Base-by-base conservation (phyloP, 2,113 vertebrate genomes). In the Stegastes partitus region DNA sequence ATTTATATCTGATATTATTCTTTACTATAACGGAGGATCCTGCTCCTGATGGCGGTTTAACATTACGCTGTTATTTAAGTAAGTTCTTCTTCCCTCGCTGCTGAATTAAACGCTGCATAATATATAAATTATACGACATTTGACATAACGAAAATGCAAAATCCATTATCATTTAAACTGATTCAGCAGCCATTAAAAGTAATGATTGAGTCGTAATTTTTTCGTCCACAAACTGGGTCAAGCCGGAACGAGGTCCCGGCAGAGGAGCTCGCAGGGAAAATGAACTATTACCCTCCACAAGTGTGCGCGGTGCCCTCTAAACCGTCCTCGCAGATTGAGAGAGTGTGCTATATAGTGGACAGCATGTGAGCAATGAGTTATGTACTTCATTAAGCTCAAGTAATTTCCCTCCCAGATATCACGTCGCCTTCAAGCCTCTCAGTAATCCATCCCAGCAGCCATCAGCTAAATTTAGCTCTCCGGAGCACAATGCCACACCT, bases 331-430 rank as follows among this genome's bases (percentile, higher is more conserved):
- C 67, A 86, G 83, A 89, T 69, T 87, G 77, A 80, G 74, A 81
- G 74, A 57, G 68, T 79, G 76, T 49, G 71, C 82, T 68, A 69
- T 79, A 76, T 59, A 83, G 81, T 81, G 65, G 64, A 84, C 80
- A 89, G 82, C 81, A 79, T 87, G 85, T 81, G 87, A 82, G 85
- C 89, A 83, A 71, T 93, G 90, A 92, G 85, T 92, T 90, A 93
- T 91, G 87, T 91, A 89, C 88, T 92, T 91, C 88, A 93, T 93
- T 93, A 93, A 89, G 90, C 87, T 84, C 62, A 81, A 88, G 90
- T 90, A 77, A 92, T 92, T 91, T 92, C 86, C 89, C 87, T 90
- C 78, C 68, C 71, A 86, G 86, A 91, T 92, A 92, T 91, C 84
- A 86, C 58, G 77, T 91, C 87, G 69, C 86, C 82, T 90, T 84